Base-by-base conservation (phyloP, 2,113 vertebrate genomes). In the Eublepharis macularius region DNA sequence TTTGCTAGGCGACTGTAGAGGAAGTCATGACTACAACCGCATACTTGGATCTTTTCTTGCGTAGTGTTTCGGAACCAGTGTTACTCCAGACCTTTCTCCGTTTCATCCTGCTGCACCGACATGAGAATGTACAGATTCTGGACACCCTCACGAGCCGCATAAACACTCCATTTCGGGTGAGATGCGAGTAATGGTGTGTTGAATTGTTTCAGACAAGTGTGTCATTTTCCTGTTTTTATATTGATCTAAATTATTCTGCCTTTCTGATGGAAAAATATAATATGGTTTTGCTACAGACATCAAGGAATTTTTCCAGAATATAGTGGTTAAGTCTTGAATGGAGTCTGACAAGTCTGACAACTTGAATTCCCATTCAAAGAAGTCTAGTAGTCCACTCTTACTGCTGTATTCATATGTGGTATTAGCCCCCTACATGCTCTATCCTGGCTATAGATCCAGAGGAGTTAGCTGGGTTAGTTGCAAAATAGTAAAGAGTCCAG, bases 1-100 rank as follows among this genome's bases (percentile, higher is more conserved):
- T 73, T 80, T 81, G 82, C 7, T 77, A 99, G 98, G 94, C 98
- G 82, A 99, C 98, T 1, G 95, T 99, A 81, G 98, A 99, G 90
- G 98, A 99, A 86, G 98, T 99, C 89, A 99, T 99, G 98, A 97
- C 98, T 74, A 99, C 98, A 17, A 99, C 98, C 0, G 98, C 98
- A 0, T 99, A 99, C 85, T 93, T 99, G 87, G 98, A 99, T 94
- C 97, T 99, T 60, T 99, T 99, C 88, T 90, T 99, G 87, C 96
- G 98, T 9, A 98, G 97, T 1, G 96, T 98, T 80, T 97, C 98
- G 0, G 98, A 99, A 94, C 98, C 98, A 8, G 97, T 97, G 0
- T 96, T 99, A 57, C 96, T 99, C 54, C 98, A 99, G 96, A 98
- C 97, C n/a, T 98, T 99, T 90, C 98, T 99, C 45, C 97, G 97